Evolutionary conservation across 2,113 vertebrate species (phyloP).

Genomic region (Chaetura pelagica): DNA sequence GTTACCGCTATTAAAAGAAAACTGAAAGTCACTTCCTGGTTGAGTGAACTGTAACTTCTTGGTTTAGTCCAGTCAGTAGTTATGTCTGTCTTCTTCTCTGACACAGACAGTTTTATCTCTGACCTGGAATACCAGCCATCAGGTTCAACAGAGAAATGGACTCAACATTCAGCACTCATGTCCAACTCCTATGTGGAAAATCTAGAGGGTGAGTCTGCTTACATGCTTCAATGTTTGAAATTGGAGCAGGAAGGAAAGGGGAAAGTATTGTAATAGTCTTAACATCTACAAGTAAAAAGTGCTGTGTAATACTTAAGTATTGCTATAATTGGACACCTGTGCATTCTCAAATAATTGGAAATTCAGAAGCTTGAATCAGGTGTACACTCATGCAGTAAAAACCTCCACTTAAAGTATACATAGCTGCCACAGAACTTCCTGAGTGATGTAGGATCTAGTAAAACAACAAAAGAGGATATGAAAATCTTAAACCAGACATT

Average conservation of each 20-base stretch:
- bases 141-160: constrained; percentile 84
- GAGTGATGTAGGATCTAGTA: constrained; percentile 27
- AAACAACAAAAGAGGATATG: neutral
- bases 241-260: constrained; percentile 58
- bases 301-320: neutral
- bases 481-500: neutral
- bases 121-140: constrained; percentile 83
- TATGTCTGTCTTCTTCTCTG: constrained; percentile 84
- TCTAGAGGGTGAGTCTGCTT: constrained; percentile 84
- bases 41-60: constrained; percentile 75
- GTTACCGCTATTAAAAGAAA: constrained; percentile 47
- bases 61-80: constrained; percentile 83
- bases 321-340: neutral
- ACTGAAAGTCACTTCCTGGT: constrained; percentile 62
- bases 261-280: constrained; percentile 8
- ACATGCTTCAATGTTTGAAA: constrained; percentile 72
- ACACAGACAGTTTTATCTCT: constrained; percentile 84
- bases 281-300: constrained; percentile 5
- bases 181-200: constrained; percentile 82
- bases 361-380: constrained; percentile 13
- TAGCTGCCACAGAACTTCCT: constrained; percentile 49
- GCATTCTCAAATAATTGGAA: constrained; percentile 13
- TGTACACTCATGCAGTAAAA: neutral
- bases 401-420: neutral
- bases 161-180: constrained; percentile 81